Evolutionary conservation across 2,113 vertebrate species (phyloP).

Genomic region (Myiopsitta monachus): DNA sequence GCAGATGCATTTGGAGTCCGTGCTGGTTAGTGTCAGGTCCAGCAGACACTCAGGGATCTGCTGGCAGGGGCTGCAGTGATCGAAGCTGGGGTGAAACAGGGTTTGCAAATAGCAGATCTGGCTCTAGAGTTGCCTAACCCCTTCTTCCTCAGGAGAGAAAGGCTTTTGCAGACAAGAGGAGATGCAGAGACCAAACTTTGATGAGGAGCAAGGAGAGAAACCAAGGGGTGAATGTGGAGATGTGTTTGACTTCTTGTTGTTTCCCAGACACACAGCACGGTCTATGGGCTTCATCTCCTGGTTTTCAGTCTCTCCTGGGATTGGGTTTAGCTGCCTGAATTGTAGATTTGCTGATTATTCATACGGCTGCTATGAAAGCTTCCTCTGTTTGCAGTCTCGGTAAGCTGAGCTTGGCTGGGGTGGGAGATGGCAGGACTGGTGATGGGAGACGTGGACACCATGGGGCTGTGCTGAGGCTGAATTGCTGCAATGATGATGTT

Average conservation of each 20-base stretch:
- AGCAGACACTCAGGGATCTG: background rate
- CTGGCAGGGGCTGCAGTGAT: background rate
- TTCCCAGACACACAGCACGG: background rate
- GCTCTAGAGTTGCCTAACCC: background rate
- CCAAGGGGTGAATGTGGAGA: background rate
- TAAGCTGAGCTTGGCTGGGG: background rate
- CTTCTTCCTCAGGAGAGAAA: background rate
- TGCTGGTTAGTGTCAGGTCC: constrained; percentile 43
- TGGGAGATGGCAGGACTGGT: background rate
- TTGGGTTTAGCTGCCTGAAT: background rate
- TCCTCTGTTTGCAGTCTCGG: background rate
- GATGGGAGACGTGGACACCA: background rate
- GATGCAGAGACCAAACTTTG: background rate
- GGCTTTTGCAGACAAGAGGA: background rate
- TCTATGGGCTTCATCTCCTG: background rate
- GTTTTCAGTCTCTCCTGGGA: background rate
- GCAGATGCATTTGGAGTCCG: constrained; percentile 25
- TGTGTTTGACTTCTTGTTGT: background rate
- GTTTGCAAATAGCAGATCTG: background rate
- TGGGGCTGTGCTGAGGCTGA: background rate
- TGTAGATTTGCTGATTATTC: background rate
- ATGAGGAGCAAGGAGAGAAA: background rate
- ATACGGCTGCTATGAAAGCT: background rate
- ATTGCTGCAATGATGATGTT: background rate
- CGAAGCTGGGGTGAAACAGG: background rate